phyloP scores from a whole-genome alignment of 2,888 invertebrate genomes.

The Ecdyonurus torrentis region DNA sequence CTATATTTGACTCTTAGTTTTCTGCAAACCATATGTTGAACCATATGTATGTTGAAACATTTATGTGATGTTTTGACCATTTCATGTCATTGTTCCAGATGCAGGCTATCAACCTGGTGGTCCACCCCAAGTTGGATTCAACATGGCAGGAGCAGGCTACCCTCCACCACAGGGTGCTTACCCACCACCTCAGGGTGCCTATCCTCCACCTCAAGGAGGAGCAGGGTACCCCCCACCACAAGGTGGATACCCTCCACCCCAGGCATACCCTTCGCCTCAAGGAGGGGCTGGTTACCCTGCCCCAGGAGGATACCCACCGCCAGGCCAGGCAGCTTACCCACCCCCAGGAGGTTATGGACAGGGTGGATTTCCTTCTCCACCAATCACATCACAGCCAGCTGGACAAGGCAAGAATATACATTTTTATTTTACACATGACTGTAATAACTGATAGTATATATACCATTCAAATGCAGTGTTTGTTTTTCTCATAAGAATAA shows the following conservation, averaged over 20 bases:
- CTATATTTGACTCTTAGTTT: too few species aligned
- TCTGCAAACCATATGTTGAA: too few species aligned
- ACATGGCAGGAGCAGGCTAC: constrained; percentile 4
- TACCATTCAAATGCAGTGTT: too few species aligned
- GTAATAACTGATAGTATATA: not conserved
- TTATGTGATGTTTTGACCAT: too few species aligned
- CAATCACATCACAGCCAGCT: constrained; percentile 7
- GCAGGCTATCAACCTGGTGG: not conserved
- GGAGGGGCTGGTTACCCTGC: constrained; percentile 18
- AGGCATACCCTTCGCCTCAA: constrained; percentile 24
- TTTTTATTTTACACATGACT: not conserved
- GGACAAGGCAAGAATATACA: not conserved
- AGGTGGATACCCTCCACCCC: constrained; percentile 17
- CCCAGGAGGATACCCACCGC: constrained; percentile 16
- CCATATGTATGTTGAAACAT: too few species aligned
- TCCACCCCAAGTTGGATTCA: not conserved
- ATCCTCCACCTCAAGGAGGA: constrained; percentile 23
- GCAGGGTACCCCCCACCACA: constrained; percentile 17
- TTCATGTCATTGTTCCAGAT: too few species aligned
- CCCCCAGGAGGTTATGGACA: constrained; percentile 24
- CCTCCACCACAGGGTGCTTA: constrained; percentile 10
- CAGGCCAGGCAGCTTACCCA: constrained; percentile 19
- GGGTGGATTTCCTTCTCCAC: too few species aligned
- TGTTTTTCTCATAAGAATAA: too few species aligned
- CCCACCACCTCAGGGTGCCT: constrained; percentile 17